Conservation (phyloP, 2,888 invertebrate species). For the Thecocarcelia acutangulata region DNA sequence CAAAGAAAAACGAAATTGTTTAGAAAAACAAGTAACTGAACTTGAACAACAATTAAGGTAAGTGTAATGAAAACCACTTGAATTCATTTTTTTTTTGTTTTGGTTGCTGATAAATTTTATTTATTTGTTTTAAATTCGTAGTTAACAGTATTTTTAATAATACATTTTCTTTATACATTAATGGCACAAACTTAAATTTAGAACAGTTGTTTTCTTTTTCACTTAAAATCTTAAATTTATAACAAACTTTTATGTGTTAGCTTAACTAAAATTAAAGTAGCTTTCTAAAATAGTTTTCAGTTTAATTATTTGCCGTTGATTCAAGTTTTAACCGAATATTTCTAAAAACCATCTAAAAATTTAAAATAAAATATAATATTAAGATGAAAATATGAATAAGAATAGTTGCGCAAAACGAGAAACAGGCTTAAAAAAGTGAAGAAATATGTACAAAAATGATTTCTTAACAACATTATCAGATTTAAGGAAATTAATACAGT, state of each 20-base stretch:
- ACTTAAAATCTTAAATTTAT: slow-evolving; percentile 17
- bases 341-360: slow-evolving; percentile 79
- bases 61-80: too few relatives aligned
- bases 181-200: slow-evolving; percentile 67
- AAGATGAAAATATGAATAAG: slow-evolving; percentile 3
- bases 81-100: neutral
- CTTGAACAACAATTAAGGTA: slow-evolving; percentile 84
- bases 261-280: slow-evolving; percentile 36
- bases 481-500: too few relatives aligned
- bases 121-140: neutral
- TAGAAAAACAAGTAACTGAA: slow-evolving; percentile 84
- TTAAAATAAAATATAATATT: slow-evolving; percentile 66
- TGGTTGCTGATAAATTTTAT: neutral
- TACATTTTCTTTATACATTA: slow-evolving; percentile 43
- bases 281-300: slow-evolving; percentile 20
- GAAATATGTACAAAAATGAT: too few relatives aligned
- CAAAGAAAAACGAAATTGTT: slow-evolving; percentile 82
- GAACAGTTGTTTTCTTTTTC: neutral
- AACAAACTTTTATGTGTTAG: slow-evolving; percentile 27
- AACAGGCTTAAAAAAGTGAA: slow-evolving; percentile 24
- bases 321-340: slow-evolving; percentile 76
- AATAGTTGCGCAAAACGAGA: slow-evolving; percentile 1
- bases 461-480: too few relatives aligned
- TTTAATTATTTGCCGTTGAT: slow-evolving; percentile 30
- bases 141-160: neutral